Evolutionary conservation across 1,140 invertebrate species (phyloP).

Genomic region (Macrobrachium nipponense): DNA sequence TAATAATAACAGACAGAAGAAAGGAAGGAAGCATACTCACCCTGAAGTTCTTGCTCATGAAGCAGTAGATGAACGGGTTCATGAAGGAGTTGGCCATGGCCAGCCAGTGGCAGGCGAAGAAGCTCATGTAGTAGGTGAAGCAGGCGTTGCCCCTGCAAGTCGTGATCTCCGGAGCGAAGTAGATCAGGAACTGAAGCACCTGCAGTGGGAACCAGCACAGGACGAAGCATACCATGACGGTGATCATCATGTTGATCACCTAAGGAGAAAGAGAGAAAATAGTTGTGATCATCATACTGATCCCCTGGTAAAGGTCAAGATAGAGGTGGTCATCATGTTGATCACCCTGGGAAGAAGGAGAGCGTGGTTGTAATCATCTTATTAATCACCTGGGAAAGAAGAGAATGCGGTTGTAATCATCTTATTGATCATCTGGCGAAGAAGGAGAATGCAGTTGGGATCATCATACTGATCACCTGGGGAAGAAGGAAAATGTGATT

Average conservation of each 20-base stretch:
- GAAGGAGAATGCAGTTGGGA: too few species aligned
- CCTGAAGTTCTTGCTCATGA: conserved; percentile 88
- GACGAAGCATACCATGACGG: conserved; percentile 72
- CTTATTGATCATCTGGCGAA: too few species aligned
- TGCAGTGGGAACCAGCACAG: conserved; percentile 74
- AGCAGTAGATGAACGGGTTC: conserved; percentile 89
- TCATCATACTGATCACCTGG: too few species aligned
- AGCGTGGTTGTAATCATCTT: too few species aligned
- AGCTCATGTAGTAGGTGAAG: conserved; percentile 67
- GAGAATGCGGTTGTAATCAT: too few species aligned
- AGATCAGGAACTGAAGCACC: conserved; percentile 68
- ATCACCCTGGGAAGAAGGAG: too few species aligned
- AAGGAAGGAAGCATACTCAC: conserved; percentile 74
- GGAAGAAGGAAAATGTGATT: too few species aligned
- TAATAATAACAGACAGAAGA: not conserved
- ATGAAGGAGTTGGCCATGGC: conserved; percentile 82
- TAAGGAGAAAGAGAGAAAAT: too few species aligned
- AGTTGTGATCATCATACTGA: too few species aligned
- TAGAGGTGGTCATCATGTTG: too few species aligned
- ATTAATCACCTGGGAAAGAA: too few species aligned
- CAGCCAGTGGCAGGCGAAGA: conserved; percentile 72
- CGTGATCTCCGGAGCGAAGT: conserved; percentile 65
- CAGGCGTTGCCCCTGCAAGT: conserved; percentile 65
- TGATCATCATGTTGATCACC: conserved; percentile 74
- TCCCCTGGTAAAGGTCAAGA: too few species aligned